Conservation (phyloP, 2,888 invertebrate genomes). For the Ceriagrion tenellum region DNA sequence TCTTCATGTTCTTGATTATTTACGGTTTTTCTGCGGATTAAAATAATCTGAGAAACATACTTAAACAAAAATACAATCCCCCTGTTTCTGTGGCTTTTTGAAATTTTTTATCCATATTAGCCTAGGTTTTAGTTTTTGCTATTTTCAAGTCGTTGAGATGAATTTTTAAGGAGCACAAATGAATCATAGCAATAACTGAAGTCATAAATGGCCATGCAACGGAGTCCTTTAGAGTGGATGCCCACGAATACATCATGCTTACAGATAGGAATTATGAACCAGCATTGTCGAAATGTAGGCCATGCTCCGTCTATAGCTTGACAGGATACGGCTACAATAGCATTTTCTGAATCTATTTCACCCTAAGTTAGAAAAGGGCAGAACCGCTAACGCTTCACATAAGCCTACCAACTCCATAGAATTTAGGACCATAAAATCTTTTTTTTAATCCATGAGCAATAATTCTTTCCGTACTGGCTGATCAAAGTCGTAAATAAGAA, state of each 20-base stretch:
- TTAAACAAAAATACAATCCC: too few species aligned
- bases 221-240: background rate
- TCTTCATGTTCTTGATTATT: too few species aligned
- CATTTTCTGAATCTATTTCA: background rate
- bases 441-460: background rate
- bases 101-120: too few species aligned
- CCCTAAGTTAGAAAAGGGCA: background rate
- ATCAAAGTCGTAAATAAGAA: slow-evolving; percentile 4
- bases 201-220: background rate
- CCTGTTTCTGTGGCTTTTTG: too few species aligned
- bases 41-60: too few species aligned
- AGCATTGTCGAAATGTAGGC: background rate
- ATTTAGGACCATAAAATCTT: background rate
- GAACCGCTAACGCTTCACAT: background rate
- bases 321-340: background rate
- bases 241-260: background rate
- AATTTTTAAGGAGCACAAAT: background rate
- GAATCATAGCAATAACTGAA: background rate
- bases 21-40: too few species aligned
- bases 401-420: background rate
- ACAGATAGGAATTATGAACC: background rate
- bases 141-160: too few species aligned
- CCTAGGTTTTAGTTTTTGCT: too few species aligned
- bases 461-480: background rate
- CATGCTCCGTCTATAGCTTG: background rate